Conservation (phyloP, 2,888 invertebrate genomes). For the Suillia variegata region DNA sequence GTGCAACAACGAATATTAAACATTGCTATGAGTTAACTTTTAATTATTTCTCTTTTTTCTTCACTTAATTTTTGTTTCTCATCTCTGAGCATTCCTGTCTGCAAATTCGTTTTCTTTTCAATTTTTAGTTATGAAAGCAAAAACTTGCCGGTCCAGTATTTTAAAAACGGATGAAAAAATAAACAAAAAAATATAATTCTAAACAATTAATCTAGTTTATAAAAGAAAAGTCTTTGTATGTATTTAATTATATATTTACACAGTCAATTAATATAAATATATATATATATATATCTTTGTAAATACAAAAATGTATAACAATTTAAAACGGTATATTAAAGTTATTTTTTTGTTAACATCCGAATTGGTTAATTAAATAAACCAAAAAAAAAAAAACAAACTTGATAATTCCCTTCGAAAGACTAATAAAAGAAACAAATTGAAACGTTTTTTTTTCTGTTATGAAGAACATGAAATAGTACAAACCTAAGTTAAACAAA, state of each 20-base stretch:
- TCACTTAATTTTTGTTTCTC: too few relatives aligned
- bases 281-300: too few relatives aligned
- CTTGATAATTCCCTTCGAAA: conserved; percentile 25
- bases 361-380: too few relatives aligned
- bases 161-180: too few relatives aligned
- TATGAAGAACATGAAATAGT: conserved; percentile 27
- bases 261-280: conserved; percentile 23
- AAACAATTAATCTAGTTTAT: conserved; percentile 17
- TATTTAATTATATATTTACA: conserved; percentile 28
- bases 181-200: conserved; percentile 17
- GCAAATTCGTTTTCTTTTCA: too few relatives aligned
- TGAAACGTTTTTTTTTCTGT: conserved; percentile 30
- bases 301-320: not conserved
- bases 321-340: too few relatives aligned
- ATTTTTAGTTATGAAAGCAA: not conserved
- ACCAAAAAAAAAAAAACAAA: conserved; percentile 2
- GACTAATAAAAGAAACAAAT: conserved; percentile 15
- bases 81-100: too few relatives aligned
- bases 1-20: too few relatives aligned
- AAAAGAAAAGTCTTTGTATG: conserved; percentile 27
- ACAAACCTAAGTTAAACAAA: conserved; percentile 33
- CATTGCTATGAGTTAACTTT: too few relatives aligned
- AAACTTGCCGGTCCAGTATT: conserved; percentile 57
- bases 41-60: too few relatives aligned
- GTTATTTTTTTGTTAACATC: too few relatives aligned